phyloP scores from a whole-genome alignment of 1,140 invertebrate species.

The Drosophila sp. region DNA sequence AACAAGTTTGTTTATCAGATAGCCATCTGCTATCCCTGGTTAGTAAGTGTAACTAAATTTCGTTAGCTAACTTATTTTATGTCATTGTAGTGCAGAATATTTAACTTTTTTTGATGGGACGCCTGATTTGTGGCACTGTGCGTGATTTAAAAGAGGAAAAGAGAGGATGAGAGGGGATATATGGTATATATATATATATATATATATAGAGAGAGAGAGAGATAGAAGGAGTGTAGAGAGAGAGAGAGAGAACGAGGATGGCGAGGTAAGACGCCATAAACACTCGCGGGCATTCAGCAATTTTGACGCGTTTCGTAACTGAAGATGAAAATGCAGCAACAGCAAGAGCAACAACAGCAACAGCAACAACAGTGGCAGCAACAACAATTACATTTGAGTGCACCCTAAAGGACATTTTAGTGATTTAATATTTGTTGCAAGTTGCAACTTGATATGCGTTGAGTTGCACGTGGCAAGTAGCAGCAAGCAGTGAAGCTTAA shows the following conservation, averaged over 20 bases:
- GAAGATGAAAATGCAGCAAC: conserved; percentile 52
- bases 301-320: conserved; percentile 72
- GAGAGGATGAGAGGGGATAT: background rate
- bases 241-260: background rate
- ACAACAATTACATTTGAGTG: conserved; percentile 81
- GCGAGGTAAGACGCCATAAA: conserved; percentile 59
- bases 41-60: conserved; percentile 6
- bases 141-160: background rate
- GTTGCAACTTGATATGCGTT: conserved; percentile 79
- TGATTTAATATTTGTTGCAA: conserved; percentile 83
- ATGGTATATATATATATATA: too few relatives aligned
- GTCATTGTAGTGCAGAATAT: too few relatives aligned
- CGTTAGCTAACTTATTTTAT: conserved; percentile 1
- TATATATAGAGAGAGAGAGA: background rate
- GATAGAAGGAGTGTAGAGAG: background rate
- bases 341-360: conserved; percentile 14
- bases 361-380: conserved; percentile 38
- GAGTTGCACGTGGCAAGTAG: conserved; percentile 62
- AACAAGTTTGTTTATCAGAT: too few relatives aligned
- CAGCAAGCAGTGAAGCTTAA: conserved; percentile 40
- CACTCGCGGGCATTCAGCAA: conserved; percentile 72
- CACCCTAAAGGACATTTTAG: conserved; percentile 80
- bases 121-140: conserved; percentile 34
- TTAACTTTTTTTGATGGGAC: conserved; percentile 19
- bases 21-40: too few relatives aligned